Evolutionary conservation across 2,888 invertebrate genomes (phyloP), one percentile per base, ranked within the genome.

Genomic region (Bombylius discolor): DNA sequence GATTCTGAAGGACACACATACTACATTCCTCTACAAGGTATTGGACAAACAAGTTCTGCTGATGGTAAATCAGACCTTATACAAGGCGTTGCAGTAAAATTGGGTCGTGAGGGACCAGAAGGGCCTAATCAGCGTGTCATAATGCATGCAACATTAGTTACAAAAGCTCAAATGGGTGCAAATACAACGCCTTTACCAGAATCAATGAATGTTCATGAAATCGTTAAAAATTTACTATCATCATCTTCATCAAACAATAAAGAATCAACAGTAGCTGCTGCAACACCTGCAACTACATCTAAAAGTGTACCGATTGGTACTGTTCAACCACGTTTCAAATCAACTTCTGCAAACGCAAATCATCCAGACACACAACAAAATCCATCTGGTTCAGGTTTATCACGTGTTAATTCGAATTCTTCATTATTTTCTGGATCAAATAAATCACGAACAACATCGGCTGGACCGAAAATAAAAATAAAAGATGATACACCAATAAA

Each of bases 71-170:
- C 63, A 31, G 66, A 66, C 55, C 77, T 79, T 14, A 81, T 81
- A 57, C 81, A 82, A 63, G 82, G 82, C 1, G 83, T 83, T 1
- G 81, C 82, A 3, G 81, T 83, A 3, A 83, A 83, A 65, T 66
- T 83, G 45, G 82, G 81, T 1, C 79, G 82, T 0, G 81, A 82
- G 63, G 82, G 82, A 4, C 78, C 79, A 1, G 78, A 77, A 47
- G 81, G 81, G 5, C 80, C 81, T 1, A 81, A 82, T 65, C 82
- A 82, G 56, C 74, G 79, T 59, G 81, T 83, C 13, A 72, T 76
- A 4, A 79, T 83, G 75, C 78, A 80, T 61, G 83, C 83, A 0
- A 82, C 82, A 53, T 67, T 83, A 12, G 82, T 83, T 11, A 83
- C 82, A 2, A 82, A 82, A 66, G 77, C 81, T 6, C 78, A 73